These are phyloP conservation scores for Alcedo quadribrachys DNA, from an alignment of 2,797 vertebrate species.

Conservation along the genomic window DNA sequence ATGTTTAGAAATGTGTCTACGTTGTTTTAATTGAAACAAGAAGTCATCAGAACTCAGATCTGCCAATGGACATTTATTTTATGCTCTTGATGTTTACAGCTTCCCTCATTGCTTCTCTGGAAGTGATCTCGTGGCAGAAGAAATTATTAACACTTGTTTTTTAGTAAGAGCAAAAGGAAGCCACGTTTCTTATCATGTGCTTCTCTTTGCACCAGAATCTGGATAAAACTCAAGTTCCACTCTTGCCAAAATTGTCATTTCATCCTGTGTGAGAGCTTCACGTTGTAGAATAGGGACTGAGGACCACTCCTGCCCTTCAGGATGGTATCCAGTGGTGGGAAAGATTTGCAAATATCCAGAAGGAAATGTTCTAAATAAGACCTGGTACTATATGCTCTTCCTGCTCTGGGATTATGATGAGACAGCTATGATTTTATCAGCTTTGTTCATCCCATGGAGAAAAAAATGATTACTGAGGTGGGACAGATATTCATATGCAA, in stretches of 20 bases:
- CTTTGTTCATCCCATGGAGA: neutral
- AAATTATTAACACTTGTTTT: neutral
- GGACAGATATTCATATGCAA: neutral
- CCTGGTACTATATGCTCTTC: neutral
- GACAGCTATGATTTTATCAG: neutral
- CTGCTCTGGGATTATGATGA: neutral
- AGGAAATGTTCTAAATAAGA: neutral
- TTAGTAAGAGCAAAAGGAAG: neutral
- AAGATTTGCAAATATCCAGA: neutral
- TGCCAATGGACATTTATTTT: neutral
- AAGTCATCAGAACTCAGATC: neutral
- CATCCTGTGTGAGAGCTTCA: neutral
- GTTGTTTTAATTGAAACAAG: neutral
- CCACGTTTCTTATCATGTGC: neutral
- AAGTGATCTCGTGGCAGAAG: constrained; percentile 11
- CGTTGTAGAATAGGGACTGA: neutral
- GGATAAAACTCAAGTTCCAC: neutral
- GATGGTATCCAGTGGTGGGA: neutral
- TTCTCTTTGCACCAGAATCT: neutral
- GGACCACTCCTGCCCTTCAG: neutral
- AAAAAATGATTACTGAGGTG: neutral
- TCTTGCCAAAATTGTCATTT: neutral
- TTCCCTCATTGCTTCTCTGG: neutral
- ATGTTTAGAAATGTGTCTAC: neutral
- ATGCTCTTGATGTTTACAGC: neutral